Evolutionary conservation across 2,113 vertebrate species (phyloP).

Genomic region (Hymenochirus boettgeri): DNA sequence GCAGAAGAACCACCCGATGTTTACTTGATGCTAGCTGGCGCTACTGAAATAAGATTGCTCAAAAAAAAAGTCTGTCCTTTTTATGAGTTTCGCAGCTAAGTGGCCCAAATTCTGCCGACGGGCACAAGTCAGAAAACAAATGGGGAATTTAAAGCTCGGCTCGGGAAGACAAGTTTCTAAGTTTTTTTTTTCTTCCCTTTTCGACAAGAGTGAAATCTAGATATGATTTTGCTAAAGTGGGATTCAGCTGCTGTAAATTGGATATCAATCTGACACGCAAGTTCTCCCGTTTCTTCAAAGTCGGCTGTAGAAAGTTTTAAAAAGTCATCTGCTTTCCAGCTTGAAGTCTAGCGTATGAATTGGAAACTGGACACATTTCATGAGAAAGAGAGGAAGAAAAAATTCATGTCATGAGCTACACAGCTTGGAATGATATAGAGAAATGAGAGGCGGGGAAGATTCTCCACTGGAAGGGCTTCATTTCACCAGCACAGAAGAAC

Average conservation of each 20-base stretch:
- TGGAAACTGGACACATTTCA: no score
- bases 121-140: constrained; percentile 22
- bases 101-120: constrained; percentile 14
- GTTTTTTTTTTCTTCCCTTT: no score
- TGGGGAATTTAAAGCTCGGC: constrained; percentile 19
- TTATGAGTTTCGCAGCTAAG: constrained; percentile 30
- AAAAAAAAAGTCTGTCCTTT: constrained; percentile 7
- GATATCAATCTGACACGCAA: constrained; percentile 41
- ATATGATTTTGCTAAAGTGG: constrained; percentile 39
- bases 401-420: constrained; percentile 27
- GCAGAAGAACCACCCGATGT: constrained; percentile 16
- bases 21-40: constrained; percentile 17
- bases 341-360: no score
- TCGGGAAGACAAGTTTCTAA: constrained; percentile 17
- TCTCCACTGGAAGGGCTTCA: background rate
- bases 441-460: background rate
- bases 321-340: no score
- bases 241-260: constrained; percentile 31
- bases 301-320: no score
- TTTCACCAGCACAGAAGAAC: background rate
- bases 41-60: background rate
- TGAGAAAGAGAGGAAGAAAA: constrained; percentile 12
- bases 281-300: constrained; percentile 39
- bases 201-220: constrained; percentile 33
- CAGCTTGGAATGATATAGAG: constrained; percentile 15